phyloP scores from a whole-genome alignment of 30 jellyfish, hydroid and myxozoan species.

The Sanderia malayensis region DNA sequence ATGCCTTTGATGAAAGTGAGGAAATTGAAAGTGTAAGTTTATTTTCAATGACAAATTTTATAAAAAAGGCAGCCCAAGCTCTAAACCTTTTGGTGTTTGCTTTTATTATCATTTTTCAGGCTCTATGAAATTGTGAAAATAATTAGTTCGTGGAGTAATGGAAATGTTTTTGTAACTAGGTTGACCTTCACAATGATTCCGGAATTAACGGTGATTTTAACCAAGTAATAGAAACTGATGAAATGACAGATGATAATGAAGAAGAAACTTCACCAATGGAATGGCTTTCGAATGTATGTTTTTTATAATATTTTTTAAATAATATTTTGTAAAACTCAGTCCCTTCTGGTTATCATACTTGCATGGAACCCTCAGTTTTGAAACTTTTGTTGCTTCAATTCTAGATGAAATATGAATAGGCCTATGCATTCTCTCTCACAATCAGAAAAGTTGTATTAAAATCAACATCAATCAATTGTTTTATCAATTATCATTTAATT shows the following conservation, averaged over 20 bases:
- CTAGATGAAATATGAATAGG: background rate
- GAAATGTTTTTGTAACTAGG: background rate
- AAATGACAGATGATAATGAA: slow-evolving; percentile 6
- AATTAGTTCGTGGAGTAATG: slow-evolving; percentile 2
- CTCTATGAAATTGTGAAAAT: background rate
- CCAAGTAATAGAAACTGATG: slow-evolving; percentile 13
- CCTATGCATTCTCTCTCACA: background rate
- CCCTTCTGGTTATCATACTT: background rate
- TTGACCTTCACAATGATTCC: slow-evolving; percentile 6
- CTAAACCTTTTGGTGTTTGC: background rate
- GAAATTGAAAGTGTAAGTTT: slow-evolving; percentile 6
- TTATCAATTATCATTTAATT: no score
- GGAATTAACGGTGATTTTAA: slow-evolving; percentile 10
- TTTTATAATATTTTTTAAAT: background rate
- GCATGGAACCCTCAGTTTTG: no score
- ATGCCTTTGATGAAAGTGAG: background rate
- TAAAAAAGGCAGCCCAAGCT: slow-evolving; percentile 1
- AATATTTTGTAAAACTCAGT: background rate
- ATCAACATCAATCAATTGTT: background rate
- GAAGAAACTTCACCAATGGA: slow-evolving; percentile 15
- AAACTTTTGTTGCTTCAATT: background rate
- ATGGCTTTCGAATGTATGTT: slow-evolving; percentile 3
- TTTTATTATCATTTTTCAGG: background rate
- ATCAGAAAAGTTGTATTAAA: background rate
- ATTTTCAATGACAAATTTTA: slow-evolving; percentile 1